Evolutionary conservation across 2,113 vertebrate genomes (phyloP).

Genomic region (Ochotona curzoniae): DNA sequence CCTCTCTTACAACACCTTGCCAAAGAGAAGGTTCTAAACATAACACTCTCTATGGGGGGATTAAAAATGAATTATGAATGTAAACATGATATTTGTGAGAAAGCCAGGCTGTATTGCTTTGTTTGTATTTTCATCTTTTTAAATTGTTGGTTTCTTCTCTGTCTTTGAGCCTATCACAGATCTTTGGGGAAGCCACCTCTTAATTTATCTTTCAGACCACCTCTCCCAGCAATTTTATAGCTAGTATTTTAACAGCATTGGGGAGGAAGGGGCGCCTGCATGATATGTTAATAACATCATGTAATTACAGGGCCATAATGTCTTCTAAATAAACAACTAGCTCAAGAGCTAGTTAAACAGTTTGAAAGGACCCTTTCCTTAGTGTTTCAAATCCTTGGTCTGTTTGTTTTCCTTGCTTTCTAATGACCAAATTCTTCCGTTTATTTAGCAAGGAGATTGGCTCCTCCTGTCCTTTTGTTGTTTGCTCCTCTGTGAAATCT

Average conservation of each 20-base stretch:
- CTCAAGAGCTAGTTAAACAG: background rate
- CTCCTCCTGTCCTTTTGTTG: background rate
- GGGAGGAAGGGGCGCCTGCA: background rate
- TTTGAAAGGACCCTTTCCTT: constrained; percentile 1
- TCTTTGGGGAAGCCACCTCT: constrained; percentile 16
- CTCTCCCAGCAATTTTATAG: constrained; percentile 25
- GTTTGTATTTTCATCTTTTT: background rate
- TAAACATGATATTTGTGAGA: constrained; percentile 14
- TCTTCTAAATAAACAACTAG: constrained; percentile 40
- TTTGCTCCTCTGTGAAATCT: constrained; percentile 25
- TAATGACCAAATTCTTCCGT: constrained; percentile 42
- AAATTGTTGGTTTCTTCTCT: background rate
- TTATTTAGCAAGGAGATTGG: constrained; percentile 34
- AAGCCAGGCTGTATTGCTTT: constrained; percentile 2
- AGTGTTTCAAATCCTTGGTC: background rate
- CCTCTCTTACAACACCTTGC: background rate
- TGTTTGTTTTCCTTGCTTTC: constrained; percentile 26
- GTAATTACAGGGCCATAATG: background rate
- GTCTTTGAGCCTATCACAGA: background rate
- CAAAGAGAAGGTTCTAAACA: constrained; percentile 47
- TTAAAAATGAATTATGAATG: constrained; percentile 45
- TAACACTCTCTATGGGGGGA: background rate
- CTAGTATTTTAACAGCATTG: background rate
- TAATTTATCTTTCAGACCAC: background rate
- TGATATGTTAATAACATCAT: constrained; percentile 5